Evolutionary conservation across 2,113 vertebrate genomes (phyloP).

Genomic region (Microtus richardsoni): DNA sequence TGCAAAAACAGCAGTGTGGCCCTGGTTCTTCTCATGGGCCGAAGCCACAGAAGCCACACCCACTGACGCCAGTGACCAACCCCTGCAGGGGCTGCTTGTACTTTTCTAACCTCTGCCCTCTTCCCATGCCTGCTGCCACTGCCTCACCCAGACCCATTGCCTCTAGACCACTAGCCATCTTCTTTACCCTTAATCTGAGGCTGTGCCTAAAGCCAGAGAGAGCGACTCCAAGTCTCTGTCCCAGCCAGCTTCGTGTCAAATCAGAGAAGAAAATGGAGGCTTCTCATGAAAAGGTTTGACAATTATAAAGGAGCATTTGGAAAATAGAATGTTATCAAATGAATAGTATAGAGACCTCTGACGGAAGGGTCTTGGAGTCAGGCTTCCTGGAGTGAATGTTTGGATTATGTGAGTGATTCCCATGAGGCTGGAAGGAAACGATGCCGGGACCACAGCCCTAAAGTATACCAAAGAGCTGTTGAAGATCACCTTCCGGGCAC

Average conservation of each 20-base stretch:
- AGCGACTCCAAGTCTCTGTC: background rate
- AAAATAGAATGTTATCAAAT: background rate
- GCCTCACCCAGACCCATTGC: background rate
- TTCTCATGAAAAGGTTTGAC: background rate
- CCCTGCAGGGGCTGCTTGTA: background rate
- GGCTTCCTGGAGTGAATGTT: background rate
- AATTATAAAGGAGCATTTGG: background rate
- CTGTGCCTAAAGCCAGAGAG: background rate
- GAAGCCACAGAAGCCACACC: background rate
- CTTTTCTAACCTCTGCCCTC: no score
- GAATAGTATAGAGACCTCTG: no score
- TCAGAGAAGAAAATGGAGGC: background rate
- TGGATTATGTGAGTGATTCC: background rate
- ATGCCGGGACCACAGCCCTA: background rate
- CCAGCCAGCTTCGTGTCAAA: background rate
- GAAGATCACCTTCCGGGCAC: background rate
- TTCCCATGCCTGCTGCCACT: background rate
- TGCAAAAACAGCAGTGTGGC: background rate
- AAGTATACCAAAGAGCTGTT: background rate
- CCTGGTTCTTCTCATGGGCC: background rate
- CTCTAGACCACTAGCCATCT: background rate
- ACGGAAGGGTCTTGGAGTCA: background rate
- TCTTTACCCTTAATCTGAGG: background rate
- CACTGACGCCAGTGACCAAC: no score
- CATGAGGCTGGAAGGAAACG: background rate